phyloP scores from a whole-genome alignment of 2,113 vertebrate genomes.

The Anguilla rostrata region DNA sequence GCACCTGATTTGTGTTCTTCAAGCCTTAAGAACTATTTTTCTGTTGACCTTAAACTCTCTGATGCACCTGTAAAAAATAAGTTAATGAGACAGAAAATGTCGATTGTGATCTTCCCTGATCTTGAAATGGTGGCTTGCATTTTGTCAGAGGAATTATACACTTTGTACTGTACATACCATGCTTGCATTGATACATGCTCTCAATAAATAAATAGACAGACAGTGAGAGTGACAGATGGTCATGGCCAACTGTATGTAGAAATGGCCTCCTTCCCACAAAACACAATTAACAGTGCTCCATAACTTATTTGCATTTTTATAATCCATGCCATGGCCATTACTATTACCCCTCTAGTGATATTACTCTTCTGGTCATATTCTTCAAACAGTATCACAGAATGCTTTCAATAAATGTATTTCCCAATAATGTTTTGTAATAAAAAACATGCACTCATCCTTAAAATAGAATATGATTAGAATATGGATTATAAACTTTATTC shows the following conservation, averaged over 20 bases:
- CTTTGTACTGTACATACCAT: background rate
- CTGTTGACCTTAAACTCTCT: background rate
- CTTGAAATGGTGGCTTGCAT: background rate
- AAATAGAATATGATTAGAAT: background rate
- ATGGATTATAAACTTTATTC: background rate
- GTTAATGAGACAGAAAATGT: background rate
- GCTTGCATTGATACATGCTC: background rate
- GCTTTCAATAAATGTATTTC: too few species aligned
- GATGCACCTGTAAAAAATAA: conserved; percentile 7
- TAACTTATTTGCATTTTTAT: background rate
- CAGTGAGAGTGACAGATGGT: background rate
- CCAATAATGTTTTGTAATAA: too few species aligned
- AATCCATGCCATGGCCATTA: background rate
- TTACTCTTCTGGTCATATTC: background rate
- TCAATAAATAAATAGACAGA: background rate
- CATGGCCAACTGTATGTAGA: background rate
- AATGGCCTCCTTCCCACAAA: background rate
- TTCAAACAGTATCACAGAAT: background rate
- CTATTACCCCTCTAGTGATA: background rate
- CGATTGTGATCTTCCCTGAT: background rate
- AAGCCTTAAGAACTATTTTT: conserved; percentile 8
- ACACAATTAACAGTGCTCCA: background rate
- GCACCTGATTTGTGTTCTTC: background rate
- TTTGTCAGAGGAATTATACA: background rate
- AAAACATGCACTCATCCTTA: background rate